Evolutionary conservation across 1,140 invertebrate species (phyloP), one percentile per base, ranked within the genome.

Genomic region (Trissolcus basalis): DNA sequence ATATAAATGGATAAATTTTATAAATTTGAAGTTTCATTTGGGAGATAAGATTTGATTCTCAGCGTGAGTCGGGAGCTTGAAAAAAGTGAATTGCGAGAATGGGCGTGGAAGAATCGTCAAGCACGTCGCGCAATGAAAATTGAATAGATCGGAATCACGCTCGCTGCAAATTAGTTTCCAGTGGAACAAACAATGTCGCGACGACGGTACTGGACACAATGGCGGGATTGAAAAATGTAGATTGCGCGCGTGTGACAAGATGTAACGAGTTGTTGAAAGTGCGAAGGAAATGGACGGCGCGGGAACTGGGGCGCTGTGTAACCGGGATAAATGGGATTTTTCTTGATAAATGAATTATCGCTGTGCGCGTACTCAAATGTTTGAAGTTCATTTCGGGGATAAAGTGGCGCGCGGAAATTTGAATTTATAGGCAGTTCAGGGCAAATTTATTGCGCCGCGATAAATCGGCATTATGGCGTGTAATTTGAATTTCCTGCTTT

Each of bases 81-180:
- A 35, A 35, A 35, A 35, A 35, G 33, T 35, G 33, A 35, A 10
- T 35, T 35, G 33, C 5, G n/a, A n/a, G n/a, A n/a, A n/a, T n/a
- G n/a, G n/a, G 36, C 13, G 54, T 13, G 58, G n/a, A 8, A 56
- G 60, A 49, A 54, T 67, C 33, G 54, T 44, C 59, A 60, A 49
- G 44, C 55, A 78, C 71, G 71, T 78, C 55, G 60, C 48, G 58
- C 65, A 78, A 78, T 78, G 70, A 78, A 78, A 73, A 78, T 78
- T 78, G 76, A 78, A 70, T 76, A 68, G 76, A 78, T 78, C 60
- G 76, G 61, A 73, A 78, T 73, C 70, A 63, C 69, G 51, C 49
- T 54, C 35, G 19, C 58, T 65, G 69, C 53, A 73, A 73, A 74
- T 74, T 74, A 74, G 72, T 69, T 72, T 77, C 59, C 51, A 72